Conservation (phyloP, 2,888 invertebrate species). For the Aporophyla nigra region DNA sequence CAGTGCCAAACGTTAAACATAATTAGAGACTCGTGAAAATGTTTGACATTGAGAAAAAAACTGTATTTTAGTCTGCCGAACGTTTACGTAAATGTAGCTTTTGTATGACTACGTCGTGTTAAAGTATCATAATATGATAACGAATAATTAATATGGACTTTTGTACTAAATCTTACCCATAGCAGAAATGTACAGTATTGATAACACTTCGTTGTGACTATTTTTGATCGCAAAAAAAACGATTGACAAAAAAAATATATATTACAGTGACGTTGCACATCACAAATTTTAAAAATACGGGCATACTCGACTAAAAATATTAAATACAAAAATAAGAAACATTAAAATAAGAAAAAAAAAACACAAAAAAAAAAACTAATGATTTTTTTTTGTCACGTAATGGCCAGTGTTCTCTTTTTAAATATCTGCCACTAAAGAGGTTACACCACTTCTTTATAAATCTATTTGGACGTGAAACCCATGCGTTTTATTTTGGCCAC, state of each 20-base stretch:
- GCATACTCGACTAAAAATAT: background rate
- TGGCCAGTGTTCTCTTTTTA: conserved; percentile 9
- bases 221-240: background rate
- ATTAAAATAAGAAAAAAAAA: background rate
- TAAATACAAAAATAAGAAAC: background rate
- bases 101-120: background rate
- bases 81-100: conserved; percentile 14
- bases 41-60: conserved; percentile 51
- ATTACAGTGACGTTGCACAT: background rate
- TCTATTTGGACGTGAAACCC: background rate
- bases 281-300: background rate
- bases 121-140: background rate
- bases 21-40: conserved; percentile 51
- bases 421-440: conserved; percentile 8
- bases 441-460: conserved; percentile 3
- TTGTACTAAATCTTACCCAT: background rate
- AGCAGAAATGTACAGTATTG: background rate
- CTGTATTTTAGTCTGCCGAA: conserved; percentile 12
- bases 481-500: conserved; percentile 28
- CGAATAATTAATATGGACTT: background rate
- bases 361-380: background rate
- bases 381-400: background rate
- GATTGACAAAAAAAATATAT: background rate
- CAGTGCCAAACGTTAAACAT: conserved; percentile 64
- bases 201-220: background rate